These are phyloP conservation scores for Sesia apiformis DNA, from an alignment of 2,888 invertebrate species.

Conservation along the genomic window DNA sequence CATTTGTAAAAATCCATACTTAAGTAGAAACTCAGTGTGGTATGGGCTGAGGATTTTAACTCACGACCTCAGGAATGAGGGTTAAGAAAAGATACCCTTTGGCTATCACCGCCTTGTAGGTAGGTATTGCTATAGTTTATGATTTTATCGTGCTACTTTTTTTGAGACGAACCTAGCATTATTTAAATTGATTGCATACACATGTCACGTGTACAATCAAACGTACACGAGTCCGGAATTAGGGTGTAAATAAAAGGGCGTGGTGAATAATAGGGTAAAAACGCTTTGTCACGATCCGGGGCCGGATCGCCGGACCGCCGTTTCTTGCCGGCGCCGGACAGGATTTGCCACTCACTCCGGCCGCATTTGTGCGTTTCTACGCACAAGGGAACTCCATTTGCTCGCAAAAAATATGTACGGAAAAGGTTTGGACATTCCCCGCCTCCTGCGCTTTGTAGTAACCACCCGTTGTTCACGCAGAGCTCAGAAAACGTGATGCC, in stretches of 20 bases:
- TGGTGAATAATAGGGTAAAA: conserved; percentile 32
- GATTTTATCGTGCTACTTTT: too few species aligned
- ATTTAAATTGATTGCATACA: too few species aligned
- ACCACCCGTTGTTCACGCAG: conserved; percentile 12
- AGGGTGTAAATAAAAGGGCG: conserved; percentile 18
- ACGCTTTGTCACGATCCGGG: conserved; percentile 37
- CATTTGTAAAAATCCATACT: too few species aligned
- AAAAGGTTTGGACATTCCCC: conserved; percentile 21
- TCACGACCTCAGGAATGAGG: too few species aligned
- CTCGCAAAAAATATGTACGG: conserved; percentile 48
- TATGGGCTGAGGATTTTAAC: too few species aligned
- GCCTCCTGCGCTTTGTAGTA: not conserved
- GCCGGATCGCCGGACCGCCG: conserved; percentile 16
- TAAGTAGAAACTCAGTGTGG: too few species aligned
- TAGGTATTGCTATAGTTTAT: too few species aligned
- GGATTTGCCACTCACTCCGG: conserved; percentile 50
- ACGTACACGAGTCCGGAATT: conserved; percentile 3
- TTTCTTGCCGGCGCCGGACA: conserved; percentile 42
- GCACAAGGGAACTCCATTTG: conserved; percentile 63
- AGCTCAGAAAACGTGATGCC: conserved; percentile 9
- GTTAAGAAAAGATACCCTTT: too few species aligned
- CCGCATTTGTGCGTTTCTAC: conserved; percentile 42
- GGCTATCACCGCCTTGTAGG: too few species aligned
- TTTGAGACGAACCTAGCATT: too few species aligned
- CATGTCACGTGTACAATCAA: too few species aligned